phyloP scores from a whole-genome alignment of 2,888 invertebrate species.

The Eumacrocentrus americanus region DNA sequence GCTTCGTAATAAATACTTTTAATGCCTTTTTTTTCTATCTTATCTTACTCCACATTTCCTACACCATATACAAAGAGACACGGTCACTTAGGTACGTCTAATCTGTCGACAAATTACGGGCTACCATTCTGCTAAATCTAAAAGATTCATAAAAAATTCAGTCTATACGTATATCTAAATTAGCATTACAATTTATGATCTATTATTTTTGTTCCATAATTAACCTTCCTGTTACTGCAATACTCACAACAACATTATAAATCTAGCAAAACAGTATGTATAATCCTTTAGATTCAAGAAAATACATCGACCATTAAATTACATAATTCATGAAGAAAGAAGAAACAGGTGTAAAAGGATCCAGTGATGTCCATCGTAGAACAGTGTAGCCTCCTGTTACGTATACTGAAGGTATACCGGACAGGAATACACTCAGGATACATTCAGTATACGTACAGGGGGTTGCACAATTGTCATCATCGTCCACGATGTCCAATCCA shows the following conservation, averaged over 20 bases:
- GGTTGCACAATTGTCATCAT: slow-evolving; percentile 69
- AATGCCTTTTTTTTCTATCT: neutral
- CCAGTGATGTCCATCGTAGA: slow-evolving; percentile 61
- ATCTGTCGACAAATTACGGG: neutral
- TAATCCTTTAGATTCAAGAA: neutral
- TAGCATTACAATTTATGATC: neutral
- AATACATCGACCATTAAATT: neutral
- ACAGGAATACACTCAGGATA: slow-evolving; percentile 98
- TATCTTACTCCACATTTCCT: neutral
- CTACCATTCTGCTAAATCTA: neutral
- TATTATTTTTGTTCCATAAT: neutral
- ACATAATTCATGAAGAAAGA: slow-evolving; percentile 8
- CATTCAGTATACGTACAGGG: slow-evolving; percentile 99
- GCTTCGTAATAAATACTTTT: neutral
- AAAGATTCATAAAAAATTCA: neutral
- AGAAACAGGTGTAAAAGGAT: slow-evolving; percentile 8
- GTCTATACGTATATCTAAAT: neutral
- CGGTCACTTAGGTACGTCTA: neutral
- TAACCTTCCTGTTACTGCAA: neutral
- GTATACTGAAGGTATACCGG: slow-evolving; percentile 99
- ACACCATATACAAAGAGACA: neutral
- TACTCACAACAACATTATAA: neutral
- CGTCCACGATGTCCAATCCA: neutral
- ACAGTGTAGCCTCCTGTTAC: slow-evolving; percentile 96
- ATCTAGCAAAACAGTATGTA: neutral